Conservation (phyloP, 2,113 vertebrate species). For the Petromus typicus region DNA sequence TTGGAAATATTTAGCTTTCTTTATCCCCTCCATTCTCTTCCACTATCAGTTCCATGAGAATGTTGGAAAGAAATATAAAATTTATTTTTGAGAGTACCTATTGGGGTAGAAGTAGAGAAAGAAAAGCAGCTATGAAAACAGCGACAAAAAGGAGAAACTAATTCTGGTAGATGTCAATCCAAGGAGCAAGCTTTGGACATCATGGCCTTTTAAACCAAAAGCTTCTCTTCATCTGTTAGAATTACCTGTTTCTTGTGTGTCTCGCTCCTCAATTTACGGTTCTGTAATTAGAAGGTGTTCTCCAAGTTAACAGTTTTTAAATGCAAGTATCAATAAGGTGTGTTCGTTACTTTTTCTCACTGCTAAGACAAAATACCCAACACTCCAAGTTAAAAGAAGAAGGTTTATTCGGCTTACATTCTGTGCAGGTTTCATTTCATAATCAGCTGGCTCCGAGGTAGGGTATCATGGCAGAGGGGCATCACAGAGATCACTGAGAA, state of each 20-base stretch:
- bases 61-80: neutral
- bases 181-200: neutral
- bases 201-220: neutral
- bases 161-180: neutral
- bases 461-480: neutral
- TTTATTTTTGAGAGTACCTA: neutral
- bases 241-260: neutral
- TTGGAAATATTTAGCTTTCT: neutral
- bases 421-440: neutral
- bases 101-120: neutral
- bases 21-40: neutral
- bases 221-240: neutral
- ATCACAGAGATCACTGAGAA: neutral
- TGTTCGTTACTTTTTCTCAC: neutral
- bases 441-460: neutral
- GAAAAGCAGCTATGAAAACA: neutral
- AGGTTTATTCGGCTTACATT: neutral
- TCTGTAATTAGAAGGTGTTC: neutral
- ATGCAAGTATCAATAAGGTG: neutral
- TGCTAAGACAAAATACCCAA: neutral
- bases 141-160: neutral
- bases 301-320: conserved; percentile 37
- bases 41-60: neutral
- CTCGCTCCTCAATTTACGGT: neutral
- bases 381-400: neutral